These are phyloP conservation scores for Andrena camellia DNA, from an alignment of 2,888 invertebrate species.

Conservation along the genomic window DNA sequence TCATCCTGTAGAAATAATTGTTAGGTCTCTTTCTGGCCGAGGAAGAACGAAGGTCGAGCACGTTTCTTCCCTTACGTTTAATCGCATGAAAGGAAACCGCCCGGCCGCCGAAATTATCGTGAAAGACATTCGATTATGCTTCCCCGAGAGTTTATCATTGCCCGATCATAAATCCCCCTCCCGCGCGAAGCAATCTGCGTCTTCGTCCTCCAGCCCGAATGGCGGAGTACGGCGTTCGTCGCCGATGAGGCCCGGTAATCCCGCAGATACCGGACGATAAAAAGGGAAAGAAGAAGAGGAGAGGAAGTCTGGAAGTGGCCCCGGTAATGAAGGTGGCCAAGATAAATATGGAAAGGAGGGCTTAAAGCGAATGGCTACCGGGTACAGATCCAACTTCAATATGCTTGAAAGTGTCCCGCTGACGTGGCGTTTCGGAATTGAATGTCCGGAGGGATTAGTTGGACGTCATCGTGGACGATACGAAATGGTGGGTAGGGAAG, in stretches of 20 bases:
- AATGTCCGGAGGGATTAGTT: slow-evolving; percentile 75
- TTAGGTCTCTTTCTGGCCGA: neutral
- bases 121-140: slow-evolving; percentile 72
- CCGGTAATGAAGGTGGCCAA: slow-evolving; percentile 73
- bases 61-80: neutral
- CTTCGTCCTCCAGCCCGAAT: slow-evolving; percentile 51
- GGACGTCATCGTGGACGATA: slow-evolving; percentile 52
- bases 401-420: slow-evolving; percentile 82
- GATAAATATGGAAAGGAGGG: slow-evolving; percentile 80
- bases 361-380: slow-evolving; percentile 76
- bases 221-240: slow-evolving; percentile 44
- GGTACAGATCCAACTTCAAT: slow-evolving; percentile 76
- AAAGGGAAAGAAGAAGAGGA: slow-evolving; percentile 51
- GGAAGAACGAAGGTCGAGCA: neutral
- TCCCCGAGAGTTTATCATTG: slow-evolving; percentile 63
- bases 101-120: slow-evolving; percentile 36
- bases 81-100: neutral
- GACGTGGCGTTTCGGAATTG: slow-evolving; percentile 80
- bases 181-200: slow-evolving; percentile 72
- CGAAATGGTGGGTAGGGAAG: slow-evolving; percentile 22
- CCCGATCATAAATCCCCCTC: slow-evolving; percentile 67
- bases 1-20: slow-evolving; percentile 5
- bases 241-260: slow-evolving; percentile 65
- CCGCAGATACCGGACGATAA: slow-evolving; percentile 62
- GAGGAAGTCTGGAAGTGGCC: slow-evolving; percentile 65